Conservation (phyloP, 2,113 vertebrate species). For the Serilophus lunatus region DNA sequence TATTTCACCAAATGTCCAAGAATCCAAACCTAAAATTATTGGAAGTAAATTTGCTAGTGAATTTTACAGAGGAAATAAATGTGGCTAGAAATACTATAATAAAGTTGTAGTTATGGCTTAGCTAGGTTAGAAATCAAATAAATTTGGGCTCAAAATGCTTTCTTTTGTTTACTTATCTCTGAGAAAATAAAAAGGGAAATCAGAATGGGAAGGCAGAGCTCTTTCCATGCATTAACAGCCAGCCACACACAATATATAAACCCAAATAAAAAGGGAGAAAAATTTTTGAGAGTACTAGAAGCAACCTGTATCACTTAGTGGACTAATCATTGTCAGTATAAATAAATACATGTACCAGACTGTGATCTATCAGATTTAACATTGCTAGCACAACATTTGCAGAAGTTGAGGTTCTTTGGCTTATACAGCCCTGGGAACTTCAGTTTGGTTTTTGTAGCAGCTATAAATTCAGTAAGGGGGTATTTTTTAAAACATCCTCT, state of each 20-base stretch:
- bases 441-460: not conserved
- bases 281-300: not conserved
- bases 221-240: not conserved
- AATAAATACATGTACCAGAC: not conserved
- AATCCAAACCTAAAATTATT: not conserved
- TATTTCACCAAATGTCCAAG: not conserved
- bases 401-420: not conserved
- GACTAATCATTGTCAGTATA: not conserved
- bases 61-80: not conserved
- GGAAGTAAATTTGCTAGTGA: not conserved
- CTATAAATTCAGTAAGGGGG: not conserved
- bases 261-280: not conserved
- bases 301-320: not conserved
- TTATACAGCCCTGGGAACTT: not conserved
- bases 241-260: not conserved
- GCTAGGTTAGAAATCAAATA: not conserved
- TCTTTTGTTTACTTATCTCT: not conserved
- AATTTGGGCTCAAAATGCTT: not conserved
- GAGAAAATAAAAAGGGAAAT: not conserved
- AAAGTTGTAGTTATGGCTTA: not conserved
- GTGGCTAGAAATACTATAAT: not conserved
- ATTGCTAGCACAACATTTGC: not conserved
- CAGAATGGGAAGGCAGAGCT: not conserved
- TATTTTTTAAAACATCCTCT: not conserved
- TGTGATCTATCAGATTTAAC: not conserved